phyloP scores from a whole-genome alignment of 1,140 invertebrate species.

The Philopotamus ludificatus region DNA sequence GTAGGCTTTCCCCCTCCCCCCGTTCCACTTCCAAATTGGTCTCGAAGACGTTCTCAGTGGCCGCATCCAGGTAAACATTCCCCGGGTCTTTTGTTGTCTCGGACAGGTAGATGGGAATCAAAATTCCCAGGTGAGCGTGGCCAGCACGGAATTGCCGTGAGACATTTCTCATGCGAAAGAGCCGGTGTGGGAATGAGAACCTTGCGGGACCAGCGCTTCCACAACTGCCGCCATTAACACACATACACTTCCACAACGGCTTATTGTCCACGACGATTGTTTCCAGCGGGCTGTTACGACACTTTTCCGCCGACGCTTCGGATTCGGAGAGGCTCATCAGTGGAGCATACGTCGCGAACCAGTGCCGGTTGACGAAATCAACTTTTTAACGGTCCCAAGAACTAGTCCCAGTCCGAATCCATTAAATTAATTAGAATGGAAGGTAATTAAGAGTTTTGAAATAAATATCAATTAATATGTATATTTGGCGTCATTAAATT shows the following conservation, averaged over 20 bases:
- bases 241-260: slow-evolving; percentile 7
- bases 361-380: no score
- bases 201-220: not conserved
- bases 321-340: not conserved
- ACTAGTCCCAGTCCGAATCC: no score
- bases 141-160: not conserved
- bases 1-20: no score
- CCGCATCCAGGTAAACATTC: not conserved
- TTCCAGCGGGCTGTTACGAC: not conserved
- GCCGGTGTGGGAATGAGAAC: not conserved
- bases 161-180: slow-evolving; percentile 10
- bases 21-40: no score
- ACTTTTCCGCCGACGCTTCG: not conserved
- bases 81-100: not conserved
- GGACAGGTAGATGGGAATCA: not conserved
- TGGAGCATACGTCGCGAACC: no score
- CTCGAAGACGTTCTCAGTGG: no score
- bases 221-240: not conserved
- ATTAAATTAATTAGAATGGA: no score
- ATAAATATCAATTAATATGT: no score
- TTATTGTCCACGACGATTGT: slow-evolving; percentile 4
- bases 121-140: not conserved
- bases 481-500: no score
- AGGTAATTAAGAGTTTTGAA: no score
- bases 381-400: no score